phyloP scores from a whole-genome alignment of 2,113 vertebrate species.

The Epinephelus lanceolatus region DNA sequence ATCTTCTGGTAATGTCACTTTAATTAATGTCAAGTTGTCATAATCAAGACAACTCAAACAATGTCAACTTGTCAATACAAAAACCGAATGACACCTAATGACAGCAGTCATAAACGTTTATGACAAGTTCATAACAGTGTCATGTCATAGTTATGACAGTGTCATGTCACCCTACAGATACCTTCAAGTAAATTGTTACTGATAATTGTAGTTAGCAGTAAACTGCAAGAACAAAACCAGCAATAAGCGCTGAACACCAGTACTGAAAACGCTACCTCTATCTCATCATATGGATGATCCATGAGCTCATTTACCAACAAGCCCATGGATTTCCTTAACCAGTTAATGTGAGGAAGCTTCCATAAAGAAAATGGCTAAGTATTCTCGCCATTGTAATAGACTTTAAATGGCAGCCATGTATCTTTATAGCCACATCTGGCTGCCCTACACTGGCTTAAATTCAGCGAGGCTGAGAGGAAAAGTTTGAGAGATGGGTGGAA shows the following conservation, averaged over 20 bases:
- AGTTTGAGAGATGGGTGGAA: conserved; percentile 14
- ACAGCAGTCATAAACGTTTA: too few relatives aligned
- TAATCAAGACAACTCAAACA: too few relatives aligned
- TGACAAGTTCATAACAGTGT: too few relatives aligned
- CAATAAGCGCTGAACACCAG: neutral
- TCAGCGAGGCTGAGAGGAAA: conserved; percentile 16
- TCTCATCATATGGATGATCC: conserved; percentile 36
- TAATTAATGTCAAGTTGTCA: too few relatives aligned
- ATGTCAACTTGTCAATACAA: too few relatives aligned
- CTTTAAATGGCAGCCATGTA: conserved; percentile 74
- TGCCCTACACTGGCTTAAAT: conserved; percentile 43
- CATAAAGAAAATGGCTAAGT: conserved; percentile 29
- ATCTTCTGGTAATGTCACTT: too few relatives aligned
- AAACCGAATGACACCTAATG: too few relatives aligned
- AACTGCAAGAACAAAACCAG: conserved; percentile 4
- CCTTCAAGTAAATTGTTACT: too few relatives aligned
- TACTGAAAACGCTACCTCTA: conserved; percentile 18
- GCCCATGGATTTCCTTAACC: conserved; percentile 50
- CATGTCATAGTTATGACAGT: too few relatives aligned
- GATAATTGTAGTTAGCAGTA: neutral
- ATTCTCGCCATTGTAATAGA: conserved; percentile 67
- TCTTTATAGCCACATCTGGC: conserved; percentile 60
- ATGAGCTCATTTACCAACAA: conserved; percentile 53
- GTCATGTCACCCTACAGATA: too few relatives aligned
- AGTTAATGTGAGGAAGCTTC: conserved; percentile 30